A percentile compares a stretch with the other conserved stretches of the same genome.
Conservation (phyloP, 2,797 vertebrate species). For the Bucorvus abyssinicus region DNA sequence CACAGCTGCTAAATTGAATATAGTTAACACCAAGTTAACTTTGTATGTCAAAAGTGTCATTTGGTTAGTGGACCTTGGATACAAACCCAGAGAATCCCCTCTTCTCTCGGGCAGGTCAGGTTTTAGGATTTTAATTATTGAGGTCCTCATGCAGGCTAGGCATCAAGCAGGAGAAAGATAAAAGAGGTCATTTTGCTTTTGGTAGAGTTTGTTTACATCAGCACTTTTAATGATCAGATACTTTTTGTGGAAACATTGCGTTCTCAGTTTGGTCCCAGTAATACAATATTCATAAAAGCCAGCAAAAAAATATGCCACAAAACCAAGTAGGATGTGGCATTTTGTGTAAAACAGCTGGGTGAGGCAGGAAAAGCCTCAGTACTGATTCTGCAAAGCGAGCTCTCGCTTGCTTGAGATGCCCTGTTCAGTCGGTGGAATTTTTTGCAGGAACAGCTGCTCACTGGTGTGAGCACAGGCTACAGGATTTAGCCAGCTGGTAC, state of each 20-base stretch:
- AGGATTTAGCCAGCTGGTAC: not conserved
- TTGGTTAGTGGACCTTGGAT: not conserved
- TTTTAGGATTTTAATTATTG: not conserved
- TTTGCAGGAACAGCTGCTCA: not conserved
- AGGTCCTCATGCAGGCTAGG: not conserved
- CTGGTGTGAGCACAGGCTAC: not conserved
- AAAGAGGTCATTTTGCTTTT: not conserved
- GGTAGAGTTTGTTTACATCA: not conserved
- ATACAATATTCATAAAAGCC: not conserved
- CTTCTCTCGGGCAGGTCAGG: not conserved
- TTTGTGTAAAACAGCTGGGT: not conserved
- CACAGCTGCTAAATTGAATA: not conserved
- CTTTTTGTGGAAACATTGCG: not conserved
- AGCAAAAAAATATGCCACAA: not conserved
- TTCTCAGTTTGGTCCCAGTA: not conserved
- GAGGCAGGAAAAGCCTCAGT: not conserved
- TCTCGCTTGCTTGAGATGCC: not conserved
- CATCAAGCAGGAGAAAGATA: not conserved
- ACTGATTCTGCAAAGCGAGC: not conserved
- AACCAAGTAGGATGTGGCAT: not conserved
- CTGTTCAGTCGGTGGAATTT: not conserved
- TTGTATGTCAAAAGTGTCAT: not conserved
- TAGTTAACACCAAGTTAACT: not conserved
- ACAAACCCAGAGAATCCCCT: not conserved
- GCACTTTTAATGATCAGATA: not conserved